phyloP scores from a whole-genome alignment of 2,888 invertebrate genomes.

The Pediacus dermestoides region DNA sequence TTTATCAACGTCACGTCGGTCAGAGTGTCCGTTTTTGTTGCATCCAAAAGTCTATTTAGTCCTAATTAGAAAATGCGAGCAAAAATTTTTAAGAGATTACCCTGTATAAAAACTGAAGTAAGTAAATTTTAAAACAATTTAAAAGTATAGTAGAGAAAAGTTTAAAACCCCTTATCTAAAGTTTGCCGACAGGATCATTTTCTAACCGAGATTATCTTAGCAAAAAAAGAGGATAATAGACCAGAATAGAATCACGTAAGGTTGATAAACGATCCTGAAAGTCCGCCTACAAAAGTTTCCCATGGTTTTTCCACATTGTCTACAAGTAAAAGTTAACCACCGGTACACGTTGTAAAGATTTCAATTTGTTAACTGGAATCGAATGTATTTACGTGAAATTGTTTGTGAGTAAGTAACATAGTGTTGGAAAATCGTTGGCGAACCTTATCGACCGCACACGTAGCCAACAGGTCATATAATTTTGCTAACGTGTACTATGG shows the following conservation, averaged over 20 bases:
- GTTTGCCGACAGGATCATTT: slow-evolving; percentile 12
- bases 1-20: too few species aligned
- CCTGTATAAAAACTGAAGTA: too few species aligned
- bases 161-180: slow-evolving; percentile 16
- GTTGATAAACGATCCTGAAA: slow-evolving; percentile 20
- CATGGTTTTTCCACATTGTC: slow-evolving; percentile 20
- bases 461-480: slow-evolving; percentile 13
- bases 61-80: too few species aligned
- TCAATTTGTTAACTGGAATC: slow-evolving; percentile 7
- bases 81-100: too few species aligned
- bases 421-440: slow-evolving; percentile 4
- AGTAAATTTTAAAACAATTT: slow-evolving; percentile 14
- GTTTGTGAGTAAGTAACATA: slow-evolving; percentile 1
- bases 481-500: too few species aligned
- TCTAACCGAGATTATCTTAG: slow-evolving; percentile 14
- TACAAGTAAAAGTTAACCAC: slow-evolving; percentile 21
- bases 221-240: slow-evolving; percentile 8
- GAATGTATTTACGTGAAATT: slow-evolving; percentile 8
- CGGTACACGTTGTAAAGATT: slow-evolving; percentile 13
- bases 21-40: too few species aligned
- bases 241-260: slow-evolving; percentile 16
- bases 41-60: too few species aligned
- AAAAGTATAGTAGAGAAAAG: slow-evolving; percentile 6
- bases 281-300: slow-evolving; percentile 18
- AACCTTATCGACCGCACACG: slow-evolving; percentile 10